These are phyloP conservation scores for Ypsolopha sequella DNA, from an alignment of 2,888 invertebrate genomes.

Conservation along the genomic window DNA sequence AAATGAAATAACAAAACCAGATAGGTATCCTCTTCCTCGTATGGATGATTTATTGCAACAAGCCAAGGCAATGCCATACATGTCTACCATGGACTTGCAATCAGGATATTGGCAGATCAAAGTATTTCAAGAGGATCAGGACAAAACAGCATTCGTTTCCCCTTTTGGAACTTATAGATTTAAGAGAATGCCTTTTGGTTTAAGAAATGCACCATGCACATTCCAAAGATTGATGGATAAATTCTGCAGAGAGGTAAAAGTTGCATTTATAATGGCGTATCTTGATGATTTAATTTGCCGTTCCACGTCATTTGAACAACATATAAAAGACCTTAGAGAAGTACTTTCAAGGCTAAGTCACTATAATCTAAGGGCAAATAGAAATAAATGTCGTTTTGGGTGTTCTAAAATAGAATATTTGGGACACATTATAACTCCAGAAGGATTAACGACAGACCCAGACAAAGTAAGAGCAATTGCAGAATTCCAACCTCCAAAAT, in stretches of 20 bases:
- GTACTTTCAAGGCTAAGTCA: constrained; percentile 15
- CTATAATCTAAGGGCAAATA: constrained; percentile 17
- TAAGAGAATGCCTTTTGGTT: constrained; percentile 16
- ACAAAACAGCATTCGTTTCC: constrained; percentile 14
- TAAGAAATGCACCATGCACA: constrained; percentile 15
- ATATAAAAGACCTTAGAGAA: constrained; percentile 17
- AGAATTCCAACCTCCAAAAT: constrained; percentile 14
- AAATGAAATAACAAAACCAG: too few species aligned
- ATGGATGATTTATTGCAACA: constrained; percentile 18
- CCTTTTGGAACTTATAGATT: constrained; percentile 14
- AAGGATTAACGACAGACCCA: constrained; percentile 18
- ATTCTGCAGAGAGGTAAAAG: constrained; percentile 11
- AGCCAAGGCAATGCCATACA: constrained; percentile 13
- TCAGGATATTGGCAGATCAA: constrained; percentile 18
- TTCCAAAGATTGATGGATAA: constrained; percentile 19
- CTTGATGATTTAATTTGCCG: constrained; percentile 21
- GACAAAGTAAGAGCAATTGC: constrained; percentile 19
- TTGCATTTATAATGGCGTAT: constrained; percentile 15
- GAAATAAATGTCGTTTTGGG: constrained; percentile 18
- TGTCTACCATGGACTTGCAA: constrained; percentile 15
- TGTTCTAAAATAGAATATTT: constrained; percentile 19
- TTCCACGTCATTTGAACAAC: constrained; percentile 15
- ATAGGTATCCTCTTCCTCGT: too few species aligned
- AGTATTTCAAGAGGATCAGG: too few species aligned
- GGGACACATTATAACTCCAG: constrained; percentile 20